A percentile compares a stretch with the other conserved stretches of the same genome.
phyloP scores from a whole-genome alignment of 1,140 invertebrate genomes.

The Geopemphigus sp. region DNA sequence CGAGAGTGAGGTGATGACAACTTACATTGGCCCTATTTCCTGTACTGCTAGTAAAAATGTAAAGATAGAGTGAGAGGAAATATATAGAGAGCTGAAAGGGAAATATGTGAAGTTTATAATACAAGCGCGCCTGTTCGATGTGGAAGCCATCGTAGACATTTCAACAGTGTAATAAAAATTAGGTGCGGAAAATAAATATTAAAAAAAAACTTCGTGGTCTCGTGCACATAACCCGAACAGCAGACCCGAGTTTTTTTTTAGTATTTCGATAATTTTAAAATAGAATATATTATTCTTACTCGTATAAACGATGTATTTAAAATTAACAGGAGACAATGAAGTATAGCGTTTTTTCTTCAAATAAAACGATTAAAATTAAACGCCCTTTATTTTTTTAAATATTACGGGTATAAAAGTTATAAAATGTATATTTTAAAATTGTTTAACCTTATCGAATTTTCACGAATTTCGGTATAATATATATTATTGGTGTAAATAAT shows the following conservation, averaged over 20 bases:
- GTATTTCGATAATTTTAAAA: conserved; percentile 14
- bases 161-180: conserved; percentile 48
- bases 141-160: conserved; percentile 43
- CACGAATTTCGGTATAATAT: too few relatives aligned
- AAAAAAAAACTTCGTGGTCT: conserved; percentile 31
- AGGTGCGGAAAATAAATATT: conserved; percentile 43
- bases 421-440: too few relatives aligned
- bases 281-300: conserved; percentile 7
- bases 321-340: too few relatives aligned
- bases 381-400: too few relatives aligned
- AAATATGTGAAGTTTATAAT: conserved; percentile 48
- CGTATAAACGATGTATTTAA: conserved; percentile 1
- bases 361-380: too few relatives aligned
- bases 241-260: conserved; percentile 14
- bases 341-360: too few relatives aligned
- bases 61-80: conserved; percentile 17
- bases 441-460: too few relatives aligned
- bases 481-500: too few relatives aligned
- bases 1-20: conserved; percentile 46
- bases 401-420: too few relatives aligned
- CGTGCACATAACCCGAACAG: conserved; percentile 13
- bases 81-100: neutral
- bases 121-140: conserved; percentile 30
- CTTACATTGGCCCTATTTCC: conserved; percentile 47
- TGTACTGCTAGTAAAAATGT: conserved; percentile 40